Base-by-base conservation (phyloP, 2,888 invertebrate species). In the Lepas anatifera region DNA sequence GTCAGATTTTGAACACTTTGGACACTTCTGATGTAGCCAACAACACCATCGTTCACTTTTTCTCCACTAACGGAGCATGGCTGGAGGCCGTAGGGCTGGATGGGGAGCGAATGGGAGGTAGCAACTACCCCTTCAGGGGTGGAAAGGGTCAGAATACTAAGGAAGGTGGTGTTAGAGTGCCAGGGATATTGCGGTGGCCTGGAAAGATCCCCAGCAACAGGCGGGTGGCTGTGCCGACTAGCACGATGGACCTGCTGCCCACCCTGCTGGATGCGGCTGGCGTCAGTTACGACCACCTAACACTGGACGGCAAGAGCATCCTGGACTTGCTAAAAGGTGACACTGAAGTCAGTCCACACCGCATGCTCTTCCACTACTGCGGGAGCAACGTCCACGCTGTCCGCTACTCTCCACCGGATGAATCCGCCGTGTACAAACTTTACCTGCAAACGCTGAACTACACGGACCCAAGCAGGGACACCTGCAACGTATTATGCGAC, bases 81-180 rank as follows among this genome's bases (percentile, higher is more conserved):
- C 68, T 74, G 25, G 73, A 74, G 68, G 67, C 72, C 32, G 35
- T 72, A 13, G 74, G 69, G 7, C 25, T 46, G 0, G 69, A 74
- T 29, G 73, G 72, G 10, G 69, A 71, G 41, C 67, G 73, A 11
- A 68, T 70, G 18, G 75, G 75, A 3, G 76, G 76, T n/a, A 67
- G 71, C 69, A 76, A 76, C 70, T 73, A 73, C 4, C 69, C 66
- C 35, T 75, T 73, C 58, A 73, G 73, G 69, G 74, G 76, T 13
- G 75, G 76, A 13, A 76, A 76, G 71, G 73, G 70, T 10, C 73
- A 74, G 73, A 73, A 70, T 3, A 73, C 70, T n/a, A 39, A 70
- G 77, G 84, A 84, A 75, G 84, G 84, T 37, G 84, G 83, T 3
- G 80, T 83, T 77, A 77, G 84, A 64, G 82, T 83, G 71, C 84